Percentiles rank a stretch among this genome's conserved stretches.
Evolutionary conservation across 2,797 vertebrate genomes (phyloP).

Genomic region (Gastrophryne carolinensis): DNA sequence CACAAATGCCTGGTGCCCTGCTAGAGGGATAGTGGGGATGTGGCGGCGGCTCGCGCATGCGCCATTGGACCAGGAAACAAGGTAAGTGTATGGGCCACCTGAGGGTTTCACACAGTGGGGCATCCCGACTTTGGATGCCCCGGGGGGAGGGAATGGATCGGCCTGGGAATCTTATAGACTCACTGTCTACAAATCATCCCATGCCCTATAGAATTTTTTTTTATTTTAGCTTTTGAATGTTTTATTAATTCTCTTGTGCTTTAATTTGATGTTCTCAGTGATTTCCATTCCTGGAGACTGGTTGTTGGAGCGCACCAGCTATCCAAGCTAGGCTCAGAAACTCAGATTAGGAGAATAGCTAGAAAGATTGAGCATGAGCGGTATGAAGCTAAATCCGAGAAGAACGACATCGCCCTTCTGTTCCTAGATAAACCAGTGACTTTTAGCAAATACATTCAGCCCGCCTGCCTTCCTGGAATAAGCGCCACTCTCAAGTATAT

Average conservation of each 20-base stretch:
- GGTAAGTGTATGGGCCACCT: too few species aligned
- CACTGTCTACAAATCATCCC: too few species aligned
- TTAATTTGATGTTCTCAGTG: neutral
- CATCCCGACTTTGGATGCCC: too few species aligned
- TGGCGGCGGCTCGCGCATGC: too few species aligned
- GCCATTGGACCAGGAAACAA: too few species aligned
- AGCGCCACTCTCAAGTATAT: neutral
- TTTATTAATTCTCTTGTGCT: neutral
- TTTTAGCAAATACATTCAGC: neutral
- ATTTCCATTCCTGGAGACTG: neutral
- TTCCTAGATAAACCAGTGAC: neutral
- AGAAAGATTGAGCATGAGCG: neutral
- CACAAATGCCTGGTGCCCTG: too few species aligned
- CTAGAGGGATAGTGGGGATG: too few species aligned
- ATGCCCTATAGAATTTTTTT: too few species aligned
- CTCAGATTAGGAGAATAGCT: neutral
- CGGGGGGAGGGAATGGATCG: too few species aligned
- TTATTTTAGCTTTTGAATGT: too few species aligned
- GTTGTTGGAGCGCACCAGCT: neutral
- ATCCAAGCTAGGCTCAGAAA: neutral
- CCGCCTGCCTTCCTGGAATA: neutral
- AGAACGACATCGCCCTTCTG: constrained; percentile 2
- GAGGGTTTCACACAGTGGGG: too few species aligned
- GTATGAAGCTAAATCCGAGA: neutral
- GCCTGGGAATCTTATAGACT: too few species aligned